Conservation (phyloP, 2,113 vertebrate genomes). For the Columba livia region DNA sequence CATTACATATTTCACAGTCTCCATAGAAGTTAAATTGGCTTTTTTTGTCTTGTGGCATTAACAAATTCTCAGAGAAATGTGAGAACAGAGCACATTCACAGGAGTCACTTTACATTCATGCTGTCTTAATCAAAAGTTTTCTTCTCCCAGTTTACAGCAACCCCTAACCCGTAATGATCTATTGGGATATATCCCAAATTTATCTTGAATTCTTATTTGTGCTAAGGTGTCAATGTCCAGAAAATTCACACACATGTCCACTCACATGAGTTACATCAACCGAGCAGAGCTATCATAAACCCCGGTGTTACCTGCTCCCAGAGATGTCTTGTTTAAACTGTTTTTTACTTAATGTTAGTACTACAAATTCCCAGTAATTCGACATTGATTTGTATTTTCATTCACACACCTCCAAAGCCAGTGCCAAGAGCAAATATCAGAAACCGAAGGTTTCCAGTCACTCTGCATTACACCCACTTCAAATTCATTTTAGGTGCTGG, state of each 20-base stretch:
- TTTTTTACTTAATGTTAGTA: neutral
- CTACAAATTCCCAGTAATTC: neutral
- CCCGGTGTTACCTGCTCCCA: neutral
- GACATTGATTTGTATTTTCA: neutral
- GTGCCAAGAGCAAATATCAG: neutral
- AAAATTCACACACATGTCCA: fast-evolving
- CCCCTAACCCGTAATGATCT: neutral
- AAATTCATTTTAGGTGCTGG: neutral
- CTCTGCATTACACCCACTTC: neutral
- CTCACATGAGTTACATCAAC: fast-evolving
- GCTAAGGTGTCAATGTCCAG: fast-evolving
- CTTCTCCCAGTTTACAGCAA: neutral
- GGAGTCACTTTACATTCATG: neutral
- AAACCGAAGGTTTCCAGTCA: neutral
- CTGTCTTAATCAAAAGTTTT: neutral
- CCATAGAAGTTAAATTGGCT: neutral
- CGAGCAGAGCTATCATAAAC: neutral
- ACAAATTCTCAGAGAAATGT: neutral
- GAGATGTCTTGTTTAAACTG: fast-evolving
- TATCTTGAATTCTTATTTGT: neutral
- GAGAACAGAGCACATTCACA: neutral
- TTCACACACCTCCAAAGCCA: neutral
- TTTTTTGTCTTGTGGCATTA: neutral
- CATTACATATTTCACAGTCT: neutral
- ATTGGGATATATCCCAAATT: neutral